Evolutionary conservation across 2,113 vertebrate species (phyloP), one percentile per base, ranked within the genome.

Genomic region (Colius striatus): DNA sequence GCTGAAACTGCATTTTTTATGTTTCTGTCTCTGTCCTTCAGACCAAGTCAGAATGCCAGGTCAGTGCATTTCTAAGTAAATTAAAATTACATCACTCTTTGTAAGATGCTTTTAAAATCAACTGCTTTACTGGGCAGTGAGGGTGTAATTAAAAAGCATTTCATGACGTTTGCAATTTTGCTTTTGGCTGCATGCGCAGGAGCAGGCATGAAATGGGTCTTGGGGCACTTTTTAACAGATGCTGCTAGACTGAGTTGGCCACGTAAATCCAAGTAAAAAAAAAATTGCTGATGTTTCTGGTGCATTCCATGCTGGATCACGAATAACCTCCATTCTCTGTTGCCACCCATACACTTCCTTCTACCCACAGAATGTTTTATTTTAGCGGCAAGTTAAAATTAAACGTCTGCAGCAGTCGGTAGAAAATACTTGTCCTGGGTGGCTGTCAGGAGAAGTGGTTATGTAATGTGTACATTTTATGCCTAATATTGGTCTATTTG

Each of bases 381-480:
- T 93, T 96, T 32, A 80, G 71, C 0, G 22, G 66, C 75, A 58
- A 68, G 74, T 84, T 78, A 86, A 91, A 96, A 93, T 70, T 47
- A 57, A 90, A 41, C 1, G 34, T 9, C n/a, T 70, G 79, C 83
- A 61, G 54, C 76, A 79, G 47, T 32, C 43, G 30, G 83, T 9
- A 68, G 72, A 63, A 84, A 84, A 41, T 1, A 5, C 36, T 72
- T 14, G 47, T 71, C 75, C 36, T 6, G 48, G 68, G 66, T 2
- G 5, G 75, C 54, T 45, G 45, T 70, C n/a, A 17, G 92, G 47
- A 75, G 83, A 65, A 36, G 54, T 0, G 32, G 29, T 95, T 95
- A 93, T 4, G 9, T 87, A 95, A 96, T 0, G 6, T 15, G 62
- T 47, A 16, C 43, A 50, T 68, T 93, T 78, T 15, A 16, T 47